Evolutionary conservation across 2,888 invertebrate species (phyloP).

Genomic region (Orchestes rusci): DNA sequence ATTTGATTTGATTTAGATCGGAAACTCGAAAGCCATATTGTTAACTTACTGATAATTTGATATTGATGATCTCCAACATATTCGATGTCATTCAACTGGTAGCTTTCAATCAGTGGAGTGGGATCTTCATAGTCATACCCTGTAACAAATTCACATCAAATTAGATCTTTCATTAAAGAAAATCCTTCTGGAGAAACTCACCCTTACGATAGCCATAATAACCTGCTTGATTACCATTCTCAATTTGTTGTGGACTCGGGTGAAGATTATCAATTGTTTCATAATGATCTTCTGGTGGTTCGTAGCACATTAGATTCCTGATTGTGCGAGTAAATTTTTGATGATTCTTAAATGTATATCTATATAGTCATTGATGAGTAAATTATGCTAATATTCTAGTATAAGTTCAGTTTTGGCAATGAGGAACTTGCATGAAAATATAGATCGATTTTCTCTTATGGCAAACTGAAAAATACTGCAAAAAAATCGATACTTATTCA

Average conservation of each 20-base stretch:
- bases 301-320: constrained; percentile 43
- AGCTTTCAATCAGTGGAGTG: constrained; percentile 66
- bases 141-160: constrained; percentile 44
- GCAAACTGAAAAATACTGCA: too few relatives aligned
- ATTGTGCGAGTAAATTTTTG: too few relatives aligned
- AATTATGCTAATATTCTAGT: too few relatives aligned
- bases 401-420: too few relatives aligned
- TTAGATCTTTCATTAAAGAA: neutral
- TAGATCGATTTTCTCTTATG: too few relatives aligned
- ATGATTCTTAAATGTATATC: too few relatives aligned
- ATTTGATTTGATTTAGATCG: too few relatives aligned
- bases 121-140: constrained; percentile 79
- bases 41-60: constrained; percentile 27
- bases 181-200: neutral
- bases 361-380: too few relatives aligned
- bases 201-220: constrained; percentile 27
- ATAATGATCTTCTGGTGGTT: constrained; percentile 55
- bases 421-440: too few relatives aligned
- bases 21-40: neutral
- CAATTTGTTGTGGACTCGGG: constrained; percentile 6
- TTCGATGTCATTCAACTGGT: constrained; percentile 55
- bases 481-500: too few relatives aligned
- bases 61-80: constrained; percentile 47
- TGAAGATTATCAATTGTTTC: constrained; percentile 54
- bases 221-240: constrained; percentile 8